Conservation (phyloP, 1,140 invertebrate genomes). For the Heliothis subflexa region DNA sequence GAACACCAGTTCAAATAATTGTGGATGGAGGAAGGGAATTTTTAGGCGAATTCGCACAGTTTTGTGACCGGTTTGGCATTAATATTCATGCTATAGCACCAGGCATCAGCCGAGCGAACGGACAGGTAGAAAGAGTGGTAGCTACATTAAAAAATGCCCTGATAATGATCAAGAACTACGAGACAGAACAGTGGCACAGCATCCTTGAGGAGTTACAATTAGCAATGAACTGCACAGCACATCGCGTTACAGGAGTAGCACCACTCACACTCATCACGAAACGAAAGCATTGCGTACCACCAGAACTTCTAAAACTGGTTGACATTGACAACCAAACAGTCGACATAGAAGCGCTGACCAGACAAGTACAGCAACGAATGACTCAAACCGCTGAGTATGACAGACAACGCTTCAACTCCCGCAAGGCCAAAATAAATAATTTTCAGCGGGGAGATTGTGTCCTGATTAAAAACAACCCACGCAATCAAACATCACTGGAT, state of each 20-base stretch:
- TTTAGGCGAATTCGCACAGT: constrained; percentile 54
- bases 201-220: constrained; percentile 55
- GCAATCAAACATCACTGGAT: too few relatives aligned
- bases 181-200: constrained; percentile 55
- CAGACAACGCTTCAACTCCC: too few relatives aligned
- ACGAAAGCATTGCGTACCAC: constrained; percentile 51
- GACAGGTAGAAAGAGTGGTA: constrained; percentile 58
- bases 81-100: constrained; percentile 56
- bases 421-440: too few relatives aligned
- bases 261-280: constrained; percentile 56
- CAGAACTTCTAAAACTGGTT: constrained; percentile 54
- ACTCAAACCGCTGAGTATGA: too few relatives aligned
- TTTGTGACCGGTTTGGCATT: constrained; percentile 52
- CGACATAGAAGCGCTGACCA: too few relatives aligned
- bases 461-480: too few relatives aligned
- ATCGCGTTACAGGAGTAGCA: constrained; percentile 53
- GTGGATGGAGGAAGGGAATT: constrained; percentile 61
- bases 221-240: constrained; percentile 57
- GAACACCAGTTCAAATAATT: constrained; percentile 58
- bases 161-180: constrained; percentile 59
- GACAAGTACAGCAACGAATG: too few relatives aligned
- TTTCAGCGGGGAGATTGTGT: too few relatives aligned
- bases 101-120: constrained; percentile 60
- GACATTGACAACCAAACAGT: constrained; percentile 35
- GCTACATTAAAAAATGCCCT: constrained; percentile 57